Conservation (phyloP, 2,113 vertebrate genomes). For the Corvus hawaiiensis region DNA sequence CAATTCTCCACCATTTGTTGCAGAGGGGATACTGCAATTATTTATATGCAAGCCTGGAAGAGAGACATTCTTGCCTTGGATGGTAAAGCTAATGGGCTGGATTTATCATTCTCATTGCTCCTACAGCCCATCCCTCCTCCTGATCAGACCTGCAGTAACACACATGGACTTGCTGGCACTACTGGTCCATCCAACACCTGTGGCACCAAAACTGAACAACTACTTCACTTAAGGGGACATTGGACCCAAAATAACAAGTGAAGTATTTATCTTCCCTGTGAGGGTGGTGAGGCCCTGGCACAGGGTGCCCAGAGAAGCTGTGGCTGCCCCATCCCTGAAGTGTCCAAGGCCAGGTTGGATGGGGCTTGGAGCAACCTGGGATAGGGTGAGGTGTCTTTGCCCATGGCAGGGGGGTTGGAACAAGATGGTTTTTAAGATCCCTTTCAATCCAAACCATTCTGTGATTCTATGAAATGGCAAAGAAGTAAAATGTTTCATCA, state of each 20-base stretch:
- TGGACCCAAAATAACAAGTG: neutral
- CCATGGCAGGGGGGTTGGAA: neutral
- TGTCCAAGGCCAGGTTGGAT: accelerated
- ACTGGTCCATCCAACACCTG: neutral
- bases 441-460: neutral
- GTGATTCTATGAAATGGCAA: neutral
- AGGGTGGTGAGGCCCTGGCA: neutral
- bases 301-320: neutral
- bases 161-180: neutral
- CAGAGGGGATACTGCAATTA: too few species aligned
- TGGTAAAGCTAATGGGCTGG: neutral
- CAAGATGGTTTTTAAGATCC: neutral
- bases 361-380: neutral
- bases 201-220: neutral
- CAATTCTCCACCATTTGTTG: too few species aligned
- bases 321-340: neutral
- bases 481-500: neutral
- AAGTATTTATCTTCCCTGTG: neutral
- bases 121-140: neutral
- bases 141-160: neutral
- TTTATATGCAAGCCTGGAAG: neutral
- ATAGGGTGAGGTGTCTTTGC: accelerated
- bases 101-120: neutral
- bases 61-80: neutral
- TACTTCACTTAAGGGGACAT: neutral